These are phyloP conservation scores for Hystrix brachyura DNA, from an alignment of 2,113 vertebrate genomes.

Conservation along the genomic window DNA sequence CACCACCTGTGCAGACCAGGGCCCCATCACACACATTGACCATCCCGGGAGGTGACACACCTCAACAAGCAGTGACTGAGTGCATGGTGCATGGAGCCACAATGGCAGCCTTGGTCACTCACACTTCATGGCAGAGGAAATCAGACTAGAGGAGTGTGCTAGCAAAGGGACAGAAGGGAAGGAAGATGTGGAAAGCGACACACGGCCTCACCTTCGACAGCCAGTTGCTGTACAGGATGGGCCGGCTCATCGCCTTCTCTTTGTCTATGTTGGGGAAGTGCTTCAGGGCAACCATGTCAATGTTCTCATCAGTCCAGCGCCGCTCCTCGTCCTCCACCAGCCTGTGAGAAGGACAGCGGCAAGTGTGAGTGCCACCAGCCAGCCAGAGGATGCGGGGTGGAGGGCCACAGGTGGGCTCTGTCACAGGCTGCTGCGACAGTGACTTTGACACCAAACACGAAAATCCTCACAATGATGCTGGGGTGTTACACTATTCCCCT, in stretches of 20 bases:
- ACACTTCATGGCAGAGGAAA: too few relatives aligned
- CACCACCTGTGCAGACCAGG: neutral
- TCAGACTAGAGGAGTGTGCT: too few relatives aligned
- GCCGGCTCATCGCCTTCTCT: conserved; percentile 95
- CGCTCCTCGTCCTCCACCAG: conserved; percentile 98
- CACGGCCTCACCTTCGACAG: conserved; percentile 93
- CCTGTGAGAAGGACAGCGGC: conserved; percentile 83
- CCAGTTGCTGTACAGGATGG: conserved; percentile 99
- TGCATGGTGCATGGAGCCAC: too few relatives aligned
- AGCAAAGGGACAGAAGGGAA: too few relatives aligned
- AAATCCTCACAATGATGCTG: neutral
- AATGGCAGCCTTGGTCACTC: too few relatives aligned
- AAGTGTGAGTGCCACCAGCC: rapidly evolving
- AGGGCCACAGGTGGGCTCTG: neutral
- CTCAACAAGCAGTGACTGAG: too few relatives aligned
- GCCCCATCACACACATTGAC: neutral
- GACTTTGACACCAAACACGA: neutral
- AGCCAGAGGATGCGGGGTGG: neutral
- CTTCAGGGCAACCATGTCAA: conserved; percentile 96
- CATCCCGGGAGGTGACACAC: neutral
- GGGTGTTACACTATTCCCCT: neutral
- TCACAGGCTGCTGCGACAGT: neutral
- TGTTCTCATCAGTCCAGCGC: conserved; percentile 99
- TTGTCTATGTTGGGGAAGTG: conserved; percentile 99
- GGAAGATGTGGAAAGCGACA: rapidly evolving